These are phyloP conservation scores for Anisognathus igniventris DNA, from an alignment of 2,797 vertebrate species.

Conservation along the genomic window DNA sequence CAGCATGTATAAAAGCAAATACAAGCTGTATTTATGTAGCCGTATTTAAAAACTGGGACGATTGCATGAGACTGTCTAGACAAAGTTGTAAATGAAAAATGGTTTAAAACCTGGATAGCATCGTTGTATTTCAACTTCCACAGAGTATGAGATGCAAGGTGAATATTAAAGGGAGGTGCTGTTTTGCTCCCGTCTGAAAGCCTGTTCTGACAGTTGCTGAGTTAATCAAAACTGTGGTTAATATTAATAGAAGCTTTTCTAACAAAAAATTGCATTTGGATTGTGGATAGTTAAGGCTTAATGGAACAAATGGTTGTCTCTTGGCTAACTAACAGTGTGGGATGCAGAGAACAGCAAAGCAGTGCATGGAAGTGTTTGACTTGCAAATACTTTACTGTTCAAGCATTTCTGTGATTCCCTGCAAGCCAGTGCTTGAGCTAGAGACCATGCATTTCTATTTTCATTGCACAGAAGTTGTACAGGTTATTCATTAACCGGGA, in stretches of 20 bases:
- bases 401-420: neutral
- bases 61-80: neutral
- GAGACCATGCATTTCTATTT: neutral
- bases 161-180: neutral
- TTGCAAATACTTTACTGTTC: neutral
- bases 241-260: neutral
- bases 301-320: neutral
- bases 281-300: neutral
- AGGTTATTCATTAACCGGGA: neutral
- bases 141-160: neutral
- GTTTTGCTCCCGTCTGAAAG: neutral
- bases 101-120: neutral
- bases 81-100: neutral
- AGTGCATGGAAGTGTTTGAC: neutral
- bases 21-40: neutral
- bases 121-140: neutral
- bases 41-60: fast-evolving
- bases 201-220: neutral
- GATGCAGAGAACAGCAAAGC: neutral
- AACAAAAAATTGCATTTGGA: neutral
- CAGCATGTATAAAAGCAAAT: neutral
- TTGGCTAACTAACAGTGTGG: neutral
- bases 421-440: neutral
- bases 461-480: neutral
- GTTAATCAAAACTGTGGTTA: neutral